phyloP scores from a whole-genome alignment of 2,113 vertebrate genomes.

The Helogale parvula region DNA sequence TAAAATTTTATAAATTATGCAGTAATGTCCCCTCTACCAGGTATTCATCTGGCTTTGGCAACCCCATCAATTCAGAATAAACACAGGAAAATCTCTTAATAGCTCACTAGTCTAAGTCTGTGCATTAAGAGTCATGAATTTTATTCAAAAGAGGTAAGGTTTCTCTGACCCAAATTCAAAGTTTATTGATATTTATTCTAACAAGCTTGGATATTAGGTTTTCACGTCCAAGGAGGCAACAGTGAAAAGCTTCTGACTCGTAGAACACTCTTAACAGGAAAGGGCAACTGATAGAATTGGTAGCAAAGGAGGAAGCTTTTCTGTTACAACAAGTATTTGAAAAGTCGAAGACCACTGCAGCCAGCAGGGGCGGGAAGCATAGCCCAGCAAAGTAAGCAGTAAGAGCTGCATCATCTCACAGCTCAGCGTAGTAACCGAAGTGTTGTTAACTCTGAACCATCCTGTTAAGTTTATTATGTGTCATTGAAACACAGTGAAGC shows the following conservation, averaged over 20 bases:
- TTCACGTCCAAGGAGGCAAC: neutral
- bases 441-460: neutral
- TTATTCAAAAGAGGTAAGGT: neutral
- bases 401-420: neutral
- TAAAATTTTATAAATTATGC: slow-evolving; percentile 6
- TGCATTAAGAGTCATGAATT: slow-evolving; percentile 13
- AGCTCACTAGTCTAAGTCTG: neutral
- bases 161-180: neutral
- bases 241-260: neutral
- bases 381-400: neutral
- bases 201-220: neutral
- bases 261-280: neutral
- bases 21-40: neutral
- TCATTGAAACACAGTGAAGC: neutral
- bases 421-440: neutral
- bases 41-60: neutral
- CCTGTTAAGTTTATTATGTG: neutral
- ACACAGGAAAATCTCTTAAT: neutral
- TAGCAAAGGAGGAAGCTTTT: neutral
- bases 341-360: neutral
- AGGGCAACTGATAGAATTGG: neutral
- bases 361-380: neutral
- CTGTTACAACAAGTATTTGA: neutral
- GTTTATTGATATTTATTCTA: neutral
- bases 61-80: neutral